A percentile compares a stretch with the other conserved stretches of the same genome.
Conservation (phyloP, 1,140 invertebrate species). For the Cotesia glomerata region DNA sequence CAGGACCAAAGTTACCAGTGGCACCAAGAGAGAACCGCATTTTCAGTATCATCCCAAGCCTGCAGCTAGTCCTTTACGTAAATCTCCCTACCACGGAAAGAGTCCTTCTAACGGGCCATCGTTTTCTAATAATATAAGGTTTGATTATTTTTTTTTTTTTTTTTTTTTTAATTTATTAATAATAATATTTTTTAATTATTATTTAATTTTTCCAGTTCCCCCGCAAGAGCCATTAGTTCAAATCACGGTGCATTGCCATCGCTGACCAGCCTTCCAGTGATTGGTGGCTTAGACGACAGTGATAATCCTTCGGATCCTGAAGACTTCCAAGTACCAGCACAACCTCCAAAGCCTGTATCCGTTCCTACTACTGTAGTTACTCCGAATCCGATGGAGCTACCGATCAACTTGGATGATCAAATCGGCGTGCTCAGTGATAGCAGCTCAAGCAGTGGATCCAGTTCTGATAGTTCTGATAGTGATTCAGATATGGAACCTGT, state of each 20-base stretch:
- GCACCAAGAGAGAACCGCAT: conserved; percentile 63
- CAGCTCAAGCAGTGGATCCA: conserved; percentile 51
- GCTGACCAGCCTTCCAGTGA: conserved; percentile 77
- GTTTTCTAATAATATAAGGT: conserved; percentile 51
- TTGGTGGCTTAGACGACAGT: conserved; percentile 54
- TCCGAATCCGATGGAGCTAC: conserved; percentile 1
- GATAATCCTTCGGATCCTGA: conserved; percentile 65
- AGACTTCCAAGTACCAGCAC: conserved; percentile 48
- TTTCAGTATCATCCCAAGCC: conserved; percentile 58
- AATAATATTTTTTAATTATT: neutral
- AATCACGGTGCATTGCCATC: conserved; percentile 46
- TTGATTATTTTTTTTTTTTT: conserved; percentile 4
- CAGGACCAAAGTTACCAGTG: conserved; percentile 71
- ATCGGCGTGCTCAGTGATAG: conserved; percentile 50
- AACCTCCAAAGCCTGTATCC: conserved; percentile 36
- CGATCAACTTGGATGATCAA: conserved; percentile 36
- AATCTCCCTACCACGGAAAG: conserved; percentile 63
- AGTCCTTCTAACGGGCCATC: conserved; percentile 57
- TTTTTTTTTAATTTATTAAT: neutral
- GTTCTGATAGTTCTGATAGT: conserved; percentile 56
- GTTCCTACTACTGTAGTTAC: neutral
- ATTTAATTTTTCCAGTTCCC: conserved; percentile 56
- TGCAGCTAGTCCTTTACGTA: conserved; percentile 63
- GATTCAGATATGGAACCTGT: conserved; percentile 52
- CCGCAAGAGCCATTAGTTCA: conserved; percentile 60